These are phyloP conservation scores for Bedellia somnulentella DNA, from an alignment of 2,888 invertebrate genomes.

Conservation along the genomic window DNA sequence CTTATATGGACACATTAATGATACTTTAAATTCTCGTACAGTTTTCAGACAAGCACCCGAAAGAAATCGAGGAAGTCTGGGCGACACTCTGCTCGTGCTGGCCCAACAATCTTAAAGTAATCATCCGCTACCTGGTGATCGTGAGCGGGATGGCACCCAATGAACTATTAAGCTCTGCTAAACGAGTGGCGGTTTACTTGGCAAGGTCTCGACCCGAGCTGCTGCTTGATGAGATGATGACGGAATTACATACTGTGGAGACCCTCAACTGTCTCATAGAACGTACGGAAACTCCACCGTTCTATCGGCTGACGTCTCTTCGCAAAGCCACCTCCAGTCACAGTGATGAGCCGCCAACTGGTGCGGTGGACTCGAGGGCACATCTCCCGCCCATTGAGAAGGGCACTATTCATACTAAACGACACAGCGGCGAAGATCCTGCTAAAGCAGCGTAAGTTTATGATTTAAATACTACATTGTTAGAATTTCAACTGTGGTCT, in stretches of 20 bases:
- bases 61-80: constrained; percentile 96
- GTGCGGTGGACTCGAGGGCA: too few species aligned
- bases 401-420: constrained; percentile 94
- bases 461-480: too few species aligned
- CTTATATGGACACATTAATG: too few species aligned
- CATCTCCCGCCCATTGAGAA: constrained; percentile 88
- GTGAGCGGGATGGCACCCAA: constrained; percentile 97
- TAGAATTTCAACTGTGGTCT: too few species aligned
- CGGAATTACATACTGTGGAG: constrained; percentile 95
- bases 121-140: constrained; percentile 93
- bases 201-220: constrained; percentile 91
- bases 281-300: constrained; percentile 96
- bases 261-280: constrained; percentile 95
- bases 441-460: constrained; percentile 70
- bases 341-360: constrained; percentile 46
- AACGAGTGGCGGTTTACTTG: constrained; percentile 90
- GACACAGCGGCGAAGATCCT: constrained; percentile 89
- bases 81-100: constrained; percentile 92
- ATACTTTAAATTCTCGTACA: too few species aligned
- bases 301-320: constrained; percentile 92
- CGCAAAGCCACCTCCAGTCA: constrained; percentile 79
- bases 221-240: constrained; percentile 95
- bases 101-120: constrained; percentile 96
- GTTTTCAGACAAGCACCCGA: constrained; percentile 95
- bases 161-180: constrained; percentile 92